A percentile compares a stretch with the other conserved stretches of the same genome.
Evolutionary conservation across 2,797 vertebrate genomes (phyloP).

Genomic region (Hypotaenidia philippensis): DNA sequence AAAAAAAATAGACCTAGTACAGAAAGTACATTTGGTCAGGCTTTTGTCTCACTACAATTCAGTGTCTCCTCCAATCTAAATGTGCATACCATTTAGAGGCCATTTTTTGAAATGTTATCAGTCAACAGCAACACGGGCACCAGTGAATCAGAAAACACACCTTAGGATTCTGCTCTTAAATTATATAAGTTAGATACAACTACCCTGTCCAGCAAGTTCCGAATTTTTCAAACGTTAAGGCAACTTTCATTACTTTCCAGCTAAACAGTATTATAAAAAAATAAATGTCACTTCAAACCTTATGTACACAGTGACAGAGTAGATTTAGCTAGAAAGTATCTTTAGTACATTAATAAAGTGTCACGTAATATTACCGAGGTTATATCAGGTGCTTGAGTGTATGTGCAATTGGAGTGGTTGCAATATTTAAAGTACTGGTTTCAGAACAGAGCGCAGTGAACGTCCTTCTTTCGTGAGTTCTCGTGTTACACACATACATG

Average conservation of each 20-base stretch:
- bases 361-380: constrained; percentile 80
- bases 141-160: constrained; percentile 75
- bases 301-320: constrained; percentile 87
- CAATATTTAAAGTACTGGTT: constrained; percentile 90
- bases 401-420: constrained; percentile 69
- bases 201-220: constrained; percentile 86
- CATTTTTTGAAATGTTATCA: constrained; percentile 64
- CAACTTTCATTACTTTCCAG: constrained; percentile 82
- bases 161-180: constrained; percentile 60
- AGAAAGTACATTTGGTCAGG: constrained; percentile 67
- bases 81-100: constrained; percentile 64
- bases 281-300: constrained; percentile 89
- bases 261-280: constrained; percentile 91
- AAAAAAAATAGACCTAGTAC: constrained; percentile 39
- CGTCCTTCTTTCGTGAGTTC: constrained; percentile 97
- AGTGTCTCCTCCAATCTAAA: constrained; percentile 61
- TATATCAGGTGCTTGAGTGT: constrained; percentile 79
- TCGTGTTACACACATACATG: constrained; percentile 97
- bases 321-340: constrained; percentile 81
- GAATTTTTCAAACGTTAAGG: constrained; percentile 89
- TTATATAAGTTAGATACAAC: constrained; percentile 77
- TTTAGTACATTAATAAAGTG: constrained; percentile 86
- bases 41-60: constrained; percentile 61
- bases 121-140: constrained; percentile 70
- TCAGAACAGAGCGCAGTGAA: constrained; percentile 94